Conservation (phyloP, 2,797 vertebrate species). For the Diplodus puntazzo region DNA sequence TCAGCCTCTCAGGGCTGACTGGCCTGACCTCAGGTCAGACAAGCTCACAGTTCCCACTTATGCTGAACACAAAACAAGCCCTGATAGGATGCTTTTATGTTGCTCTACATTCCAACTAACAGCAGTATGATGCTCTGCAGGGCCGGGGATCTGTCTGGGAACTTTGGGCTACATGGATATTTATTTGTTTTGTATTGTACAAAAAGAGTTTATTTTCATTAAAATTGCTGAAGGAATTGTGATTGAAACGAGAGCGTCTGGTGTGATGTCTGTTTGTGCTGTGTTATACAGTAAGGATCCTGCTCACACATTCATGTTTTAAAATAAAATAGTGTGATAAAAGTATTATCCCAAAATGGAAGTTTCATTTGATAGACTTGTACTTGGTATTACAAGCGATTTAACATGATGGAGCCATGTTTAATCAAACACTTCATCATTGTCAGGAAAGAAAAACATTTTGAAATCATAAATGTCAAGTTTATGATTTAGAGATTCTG, state of each 20-base stretch:
- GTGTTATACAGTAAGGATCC: too few relatives aligned
- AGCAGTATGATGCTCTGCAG: conserved; percentile 29
- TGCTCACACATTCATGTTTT: not conserved
- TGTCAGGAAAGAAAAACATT: too few relatives aligned
- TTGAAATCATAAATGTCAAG: too few relatives aligned
- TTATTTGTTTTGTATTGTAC: conserved; percentile 75
- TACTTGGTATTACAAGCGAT: too few relatives aligned
- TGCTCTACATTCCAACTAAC: conserved; percentile 45
- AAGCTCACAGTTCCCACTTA: conserved; percentile 11
- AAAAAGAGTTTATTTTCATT: conserved; percentile 77
- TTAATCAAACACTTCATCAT: too few relatives aligned
- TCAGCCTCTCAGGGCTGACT: not conserved
- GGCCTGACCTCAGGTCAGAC: not conserved
- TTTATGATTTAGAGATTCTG: too few relatives aligned
- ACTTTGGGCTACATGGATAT: conserved; percentile 47
- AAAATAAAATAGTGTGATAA: not conserved
- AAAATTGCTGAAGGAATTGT: conserved; percentile 64
- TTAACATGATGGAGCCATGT: too few relatives aligned
- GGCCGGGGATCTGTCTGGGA: conserved; percentile 8
- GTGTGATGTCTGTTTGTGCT: conserved; percentile 8
- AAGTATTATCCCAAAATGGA: not conserved
- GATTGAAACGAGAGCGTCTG: conserved; percentile 23
- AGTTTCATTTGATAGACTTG: not conserved
- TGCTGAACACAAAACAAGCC: conserved; percentile 13
- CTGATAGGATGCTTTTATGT: conserved; percentile 11